These are phyloP conservation scores for Nymphalis c-album DNA, from an alignment of 2,888 invertebrate species.

Conservation along the genomic window DNA sequence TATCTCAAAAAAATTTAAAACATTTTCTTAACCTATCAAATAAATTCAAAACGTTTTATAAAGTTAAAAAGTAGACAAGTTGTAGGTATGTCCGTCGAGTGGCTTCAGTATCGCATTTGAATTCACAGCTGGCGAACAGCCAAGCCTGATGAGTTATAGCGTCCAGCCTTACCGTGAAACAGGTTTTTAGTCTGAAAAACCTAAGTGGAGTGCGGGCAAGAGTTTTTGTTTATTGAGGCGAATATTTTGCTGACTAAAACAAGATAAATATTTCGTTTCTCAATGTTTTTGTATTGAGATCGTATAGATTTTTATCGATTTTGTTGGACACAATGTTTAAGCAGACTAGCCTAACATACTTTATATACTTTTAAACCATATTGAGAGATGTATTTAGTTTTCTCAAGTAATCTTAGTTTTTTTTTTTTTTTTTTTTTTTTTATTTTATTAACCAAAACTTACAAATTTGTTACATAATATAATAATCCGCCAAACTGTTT, in stretches of 20 bases:
- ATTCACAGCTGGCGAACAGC: conserved; percentile 36
- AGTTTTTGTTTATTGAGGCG: neutral
- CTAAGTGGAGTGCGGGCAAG: conserved; percentile 1
- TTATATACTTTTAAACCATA: no score
- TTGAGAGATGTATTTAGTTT: no score
- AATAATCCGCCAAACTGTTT: no score
- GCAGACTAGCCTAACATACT: no score
- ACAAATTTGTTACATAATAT: no score
- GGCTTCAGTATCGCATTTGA: conserved; percentile 37
- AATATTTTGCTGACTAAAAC: neutral
- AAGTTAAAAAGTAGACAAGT: conserved; percentile 5
- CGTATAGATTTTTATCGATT: no score
- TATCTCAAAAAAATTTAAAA: no score
- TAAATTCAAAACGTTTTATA: conserved; percentile 1
- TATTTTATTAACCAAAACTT: no score
- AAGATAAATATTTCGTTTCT: neutral
- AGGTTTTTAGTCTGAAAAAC: conserved; percentile 11
- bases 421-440: no score
- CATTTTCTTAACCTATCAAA: neutral
- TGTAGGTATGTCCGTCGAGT: conserved; percentile 33
- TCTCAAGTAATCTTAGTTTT: no score
- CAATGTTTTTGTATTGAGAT: neutral
- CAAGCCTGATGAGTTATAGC: conserved; percentile 54
- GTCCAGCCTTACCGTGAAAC: conserved; percentile 42
- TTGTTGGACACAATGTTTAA: no score